Conservation (phyloP, 2,888 invertebrate species). For the Chromoteleia sp. region DNA sequence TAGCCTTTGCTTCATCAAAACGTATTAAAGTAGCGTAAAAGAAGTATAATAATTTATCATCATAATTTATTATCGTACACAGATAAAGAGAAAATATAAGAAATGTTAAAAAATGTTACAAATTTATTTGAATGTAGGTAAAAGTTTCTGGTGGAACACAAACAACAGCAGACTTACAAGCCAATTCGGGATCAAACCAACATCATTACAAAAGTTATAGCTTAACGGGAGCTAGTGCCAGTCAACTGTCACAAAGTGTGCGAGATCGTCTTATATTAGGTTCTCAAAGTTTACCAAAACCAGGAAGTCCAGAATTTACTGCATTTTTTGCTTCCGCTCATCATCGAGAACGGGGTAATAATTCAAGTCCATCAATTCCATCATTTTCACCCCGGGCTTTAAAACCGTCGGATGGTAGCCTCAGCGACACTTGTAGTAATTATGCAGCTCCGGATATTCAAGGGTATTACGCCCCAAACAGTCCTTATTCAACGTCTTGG, state of each 20-base stretch:
- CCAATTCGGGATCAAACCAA: constrained; percentile 79
- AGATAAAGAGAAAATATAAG: too few relatives aligned
- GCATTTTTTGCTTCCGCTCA: constrained; percentile 86
- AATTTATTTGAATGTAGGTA: constrained; percentile 82
- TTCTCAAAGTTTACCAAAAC: constrained; percentile 94
- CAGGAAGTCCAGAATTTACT: constrained; percentile 89
- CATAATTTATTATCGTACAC: too few relatives aligned
- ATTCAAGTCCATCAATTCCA: constrained; percentile 79
- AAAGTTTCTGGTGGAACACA: constrained; percentile 96
- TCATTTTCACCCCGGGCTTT: constrained; percentile 81
- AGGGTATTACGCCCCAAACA: constrained; percentile 84
- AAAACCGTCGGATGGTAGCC: constrained; percentile 89
- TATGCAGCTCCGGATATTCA: constrained; percentile 87
- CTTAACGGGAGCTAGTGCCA: constrained; percentile 93
- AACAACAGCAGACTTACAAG: constrained; percentile 91
- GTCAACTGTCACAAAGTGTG: constrained; percentile 94
- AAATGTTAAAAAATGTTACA: background rate
- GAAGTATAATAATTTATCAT: too few relatives aligned
- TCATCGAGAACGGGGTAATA: constrained; percentile 80
- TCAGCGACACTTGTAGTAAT: constrained; percentile 94
- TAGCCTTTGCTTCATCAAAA: too few relatives aligned
- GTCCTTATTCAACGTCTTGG: constrained; percentile 91
- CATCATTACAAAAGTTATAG: constrained; percentile 94
- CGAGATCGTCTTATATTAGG: constrained; percentile 93
- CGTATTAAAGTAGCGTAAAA: too few relatives aligned